phyloP scores from a whole-genome alignment of 2,113 vertebrate species.

The Channa argus region DNA sequence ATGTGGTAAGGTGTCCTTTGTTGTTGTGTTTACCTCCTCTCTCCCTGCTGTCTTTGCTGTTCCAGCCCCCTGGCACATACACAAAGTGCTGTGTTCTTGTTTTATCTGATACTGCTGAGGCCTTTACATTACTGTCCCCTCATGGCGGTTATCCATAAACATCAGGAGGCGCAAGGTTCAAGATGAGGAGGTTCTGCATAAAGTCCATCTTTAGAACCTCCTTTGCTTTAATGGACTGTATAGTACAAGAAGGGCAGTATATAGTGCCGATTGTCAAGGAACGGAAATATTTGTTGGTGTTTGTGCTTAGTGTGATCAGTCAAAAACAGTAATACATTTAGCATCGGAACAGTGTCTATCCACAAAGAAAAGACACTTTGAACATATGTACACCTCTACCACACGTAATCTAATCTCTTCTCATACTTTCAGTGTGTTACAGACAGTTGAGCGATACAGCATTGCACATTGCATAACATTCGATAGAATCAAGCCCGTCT shows the following conservation, averaged over 20 bases:
- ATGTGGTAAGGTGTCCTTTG: slow-evolving; percentile 39
- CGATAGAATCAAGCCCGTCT: slow-evolving; percentile 51
- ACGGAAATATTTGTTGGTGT: too few species aligned
- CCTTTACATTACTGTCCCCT: slow-evolving; percentile 4
- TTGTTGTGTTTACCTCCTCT: slow-evolving; percentile 51
- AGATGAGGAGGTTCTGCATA: slow-evolving; percentile 20
- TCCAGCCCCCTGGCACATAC: slow-evolving; percentile 33
- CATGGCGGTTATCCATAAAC: slow-evolving; percentile 22
- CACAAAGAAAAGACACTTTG: too few species aligned
- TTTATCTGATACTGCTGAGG: slow-evolving; percentile 50
- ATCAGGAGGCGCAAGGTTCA: slow-evolving; percentile 3
- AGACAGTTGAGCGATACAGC: slow-evolving; percentile 2
- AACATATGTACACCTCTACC: too few species aligned
- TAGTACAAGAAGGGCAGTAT: background rate
- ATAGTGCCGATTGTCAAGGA: background rate
- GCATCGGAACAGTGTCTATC: too few species aligned
- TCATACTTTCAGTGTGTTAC: slow-evolving; percentile 9
- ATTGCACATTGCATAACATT: background rate
- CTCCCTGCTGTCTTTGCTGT: slow-evolving; percentile 39
- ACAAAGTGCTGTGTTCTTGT: slow-evolving; percentile 41
- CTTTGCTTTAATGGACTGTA: background rate
- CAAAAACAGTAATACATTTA: too few species aligned
- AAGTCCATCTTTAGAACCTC: background rate
- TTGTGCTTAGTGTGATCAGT: too few species aligned
- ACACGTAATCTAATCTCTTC: background rate